Conservation (phyloP, 2,888 invertebrate genomes). For the Tachina grossa region DNA sequence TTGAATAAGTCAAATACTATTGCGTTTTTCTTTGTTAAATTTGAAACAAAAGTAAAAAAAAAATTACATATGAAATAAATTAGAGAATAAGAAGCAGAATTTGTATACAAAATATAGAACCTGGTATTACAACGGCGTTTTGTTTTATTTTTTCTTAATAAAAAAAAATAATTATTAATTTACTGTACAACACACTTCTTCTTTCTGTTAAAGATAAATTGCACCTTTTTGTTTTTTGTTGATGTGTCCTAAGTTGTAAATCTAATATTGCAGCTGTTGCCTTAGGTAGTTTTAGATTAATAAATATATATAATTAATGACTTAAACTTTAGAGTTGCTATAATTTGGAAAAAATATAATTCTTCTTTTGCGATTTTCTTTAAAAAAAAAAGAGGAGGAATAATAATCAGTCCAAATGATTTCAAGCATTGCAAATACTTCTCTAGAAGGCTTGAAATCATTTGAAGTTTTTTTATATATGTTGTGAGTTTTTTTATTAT, state of each 20-base stretch:
- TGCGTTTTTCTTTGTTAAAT: constrained; percentile 30
- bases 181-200: constrained; percentile 45
- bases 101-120: constrained; percentile 52
- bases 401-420: constrained; percentile 63
- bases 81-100: neutral
- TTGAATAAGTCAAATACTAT: constrained; percentile 59
- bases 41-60: constrained; percentile 37
- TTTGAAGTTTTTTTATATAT: constrained; percentile 63
- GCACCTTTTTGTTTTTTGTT: constrained; percentile 40
- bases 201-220: constrained; percentile 44
- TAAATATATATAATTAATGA: constrained; percentile 49
- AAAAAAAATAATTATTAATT: neutral
- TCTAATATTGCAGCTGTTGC: constrained; percentile 67
- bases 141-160: neutral
- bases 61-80: neutral
- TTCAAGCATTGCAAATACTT: constrained; percentile 49
- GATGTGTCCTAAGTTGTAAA: constrained; percentile 30
- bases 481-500: too few species aligned
- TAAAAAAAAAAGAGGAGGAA: neutral
- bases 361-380: neutral
- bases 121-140: constrained; percentile 25
- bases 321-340: constrained; percentile 48
- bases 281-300: constrained; percentile 58
- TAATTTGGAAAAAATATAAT: constrained; percentile 47
- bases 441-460: constrained; percentile 53